Conservation (phyloP, 2,113 vertebrate species). For the Sander vitreus region DNA sequence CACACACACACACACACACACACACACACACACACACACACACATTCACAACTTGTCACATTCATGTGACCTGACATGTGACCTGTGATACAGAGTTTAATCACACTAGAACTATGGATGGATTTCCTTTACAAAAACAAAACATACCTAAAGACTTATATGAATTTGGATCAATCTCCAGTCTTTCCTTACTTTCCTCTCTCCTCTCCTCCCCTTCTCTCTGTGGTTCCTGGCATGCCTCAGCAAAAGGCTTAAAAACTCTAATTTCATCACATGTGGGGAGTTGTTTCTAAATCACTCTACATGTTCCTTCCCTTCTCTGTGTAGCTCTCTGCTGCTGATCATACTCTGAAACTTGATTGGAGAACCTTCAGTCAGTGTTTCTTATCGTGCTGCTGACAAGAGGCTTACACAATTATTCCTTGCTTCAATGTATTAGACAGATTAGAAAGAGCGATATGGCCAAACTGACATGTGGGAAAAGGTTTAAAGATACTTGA, state of each 20-base stretch:
- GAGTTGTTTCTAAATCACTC: constrained; percentile 28
- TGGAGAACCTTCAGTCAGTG: background rate
- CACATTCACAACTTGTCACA: background rate
- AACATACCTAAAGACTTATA: background rate
- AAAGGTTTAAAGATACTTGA: constrained; percentile 37
- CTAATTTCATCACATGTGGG: constrained; percentile 49
- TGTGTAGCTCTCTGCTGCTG: background rate
- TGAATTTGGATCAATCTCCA: background rate
- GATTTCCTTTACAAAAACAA: background rate
- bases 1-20: no score
- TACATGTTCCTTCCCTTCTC: background rate
- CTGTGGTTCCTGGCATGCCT: constrained; percentile 9
- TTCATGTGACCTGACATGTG: no score
- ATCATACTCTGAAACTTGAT: constrained; percentile 30
- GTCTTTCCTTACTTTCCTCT: constrained; percentile 30
- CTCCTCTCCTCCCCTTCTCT: background rate
- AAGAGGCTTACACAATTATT: constrained; percentile 35
- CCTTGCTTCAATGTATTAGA: constrained; percentile 6
- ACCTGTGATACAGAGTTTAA: constrained; percentile 1
- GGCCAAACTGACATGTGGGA: background rate
- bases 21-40: no score
- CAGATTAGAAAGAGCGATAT: constrained; percentile 42
- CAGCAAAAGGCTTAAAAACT: background rate
- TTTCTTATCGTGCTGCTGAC: constrained; percentile 46
- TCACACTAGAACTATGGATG: background rate